Evolutionary conservation across 2,888 invertebrate genomes (phyloP), one percentile per base, ranked within the genome.

Genomic region (Andricus curvator): DNA sequence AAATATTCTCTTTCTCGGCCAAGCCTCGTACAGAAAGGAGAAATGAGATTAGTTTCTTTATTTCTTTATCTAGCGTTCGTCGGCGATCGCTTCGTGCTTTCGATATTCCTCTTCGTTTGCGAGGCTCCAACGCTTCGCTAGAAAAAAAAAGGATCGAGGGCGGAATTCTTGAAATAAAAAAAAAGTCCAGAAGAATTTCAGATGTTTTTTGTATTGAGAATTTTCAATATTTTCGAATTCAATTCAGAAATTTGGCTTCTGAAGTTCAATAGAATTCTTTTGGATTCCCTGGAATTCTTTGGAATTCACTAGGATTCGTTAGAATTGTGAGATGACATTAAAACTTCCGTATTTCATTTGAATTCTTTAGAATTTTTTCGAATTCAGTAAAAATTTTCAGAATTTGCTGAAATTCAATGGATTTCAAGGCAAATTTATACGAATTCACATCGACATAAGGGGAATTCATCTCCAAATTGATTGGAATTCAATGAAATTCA

Each of bases 1-100:
- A 88, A 88, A 87, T 86, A 88, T 83, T 82, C 81, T 68, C 83
- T 80, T 80, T 86, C 80, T 78, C 67, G 60, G 77, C 67, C 78
- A 48, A 65, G 79, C 65, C 64, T n/a, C 20, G 65, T 48, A 64
- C 62, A 65, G 76, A 65, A 79, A 64, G 64, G 76, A 62, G 64
- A 64, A 74, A 79, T 51, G 41, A 48, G 29, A 44, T 41, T 65
- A 25, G 13, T 51, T 77, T 41, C 8, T 33, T 66, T 37, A 17
- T 51, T 77, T 64, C 33, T 25, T 65, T 68, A 56, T 25, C 33
- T 62, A 79, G 66, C 66, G 33, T 78, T 78, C 33, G 48, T 67
- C 78, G 77, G 64, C 77, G 62, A 70, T 56, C 79, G 74, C 44
- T 79, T n/a, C 17, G 78, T n/a, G 41, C 67, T 44, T 65, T 78